Percentiles rank a stretch among this genome's conserved stretches.
These are phyloP conservation scores for Podilymbus podiceps DNA, from an alignment of 2,113 vertebrate species.

Conservation along the genomic window DNA sequence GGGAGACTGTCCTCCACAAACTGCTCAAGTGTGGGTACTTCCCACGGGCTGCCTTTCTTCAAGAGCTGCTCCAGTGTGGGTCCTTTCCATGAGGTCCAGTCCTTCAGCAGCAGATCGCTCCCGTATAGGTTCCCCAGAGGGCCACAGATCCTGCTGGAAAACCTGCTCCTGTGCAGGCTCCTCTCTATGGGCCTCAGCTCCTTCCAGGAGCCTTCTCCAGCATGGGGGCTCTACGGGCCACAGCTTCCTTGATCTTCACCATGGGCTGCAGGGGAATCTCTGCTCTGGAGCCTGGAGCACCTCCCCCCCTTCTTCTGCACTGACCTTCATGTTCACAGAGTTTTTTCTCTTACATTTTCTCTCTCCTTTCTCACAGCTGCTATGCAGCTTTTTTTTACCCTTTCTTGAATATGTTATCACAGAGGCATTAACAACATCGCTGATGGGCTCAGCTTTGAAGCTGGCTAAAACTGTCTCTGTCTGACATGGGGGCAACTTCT, in stretches of 20 bases:
- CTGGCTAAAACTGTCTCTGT: not conserved
- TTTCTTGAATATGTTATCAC: not conserved
- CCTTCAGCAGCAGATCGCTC: not conserved
- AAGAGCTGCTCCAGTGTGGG: not conserved
- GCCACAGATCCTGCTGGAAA: not conserved
- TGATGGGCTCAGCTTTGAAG: not conserved
- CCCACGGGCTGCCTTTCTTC: not conserved
- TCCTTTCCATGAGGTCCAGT: not conserved
- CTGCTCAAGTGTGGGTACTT: not conserved
- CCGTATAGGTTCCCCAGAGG: fast-evolving
- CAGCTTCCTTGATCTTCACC: not conserved
- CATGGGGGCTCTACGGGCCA: no score
- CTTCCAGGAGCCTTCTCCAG: not conserved
- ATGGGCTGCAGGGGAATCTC: not conserved
- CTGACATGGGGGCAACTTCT: not conserved
- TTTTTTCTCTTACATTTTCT: not conserved
- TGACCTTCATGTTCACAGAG: not conserved
- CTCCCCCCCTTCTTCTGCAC: not conserved
- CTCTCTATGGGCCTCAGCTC: not conserved
- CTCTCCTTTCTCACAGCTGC: not conserved
- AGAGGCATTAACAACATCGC: fast-evolving
- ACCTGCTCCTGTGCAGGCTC: not conserved
- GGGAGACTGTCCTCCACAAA: not conserved
- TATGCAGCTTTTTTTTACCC: not conserved
- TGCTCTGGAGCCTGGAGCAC: fast-evolving